These are phyloP conservation scores for Hydriomena furcata DNA, from an alignment of 2,888 invertebrate genomes.

Conservation along the genomic window DNA sequence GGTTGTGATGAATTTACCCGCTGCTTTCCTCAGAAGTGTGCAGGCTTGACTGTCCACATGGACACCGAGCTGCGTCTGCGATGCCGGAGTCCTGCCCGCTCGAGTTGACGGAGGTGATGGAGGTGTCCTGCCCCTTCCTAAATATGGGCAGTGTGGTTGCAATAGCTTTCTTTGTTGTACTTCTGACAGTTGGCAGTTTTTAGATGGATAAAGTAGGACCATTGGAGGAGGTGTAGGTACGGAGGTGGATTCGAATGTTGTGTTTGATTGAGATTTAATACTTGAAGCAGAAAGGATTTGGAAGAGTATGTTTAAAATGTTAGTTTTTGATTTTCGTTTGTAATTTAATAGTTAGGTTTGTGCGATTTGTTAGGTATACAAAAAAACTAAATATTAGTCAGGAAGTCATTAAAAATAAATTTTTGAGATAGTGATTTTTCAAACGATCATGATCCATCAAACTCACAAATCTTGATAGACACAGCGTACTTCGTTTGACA, in stretches of 20 bases:
- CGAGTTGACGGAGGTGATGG: constrained; percentile 91
- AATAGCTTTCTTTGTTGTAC: constrained; percentile 9
- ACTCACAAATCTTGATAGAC: constrained; percentile 2
- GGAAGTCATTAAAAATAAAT: neutral
- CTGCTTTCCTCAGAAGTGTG: constrained; percentile 88
- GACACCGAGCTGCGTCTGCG: constrained; percentile 82
- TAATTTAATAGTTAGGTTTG: neutral
- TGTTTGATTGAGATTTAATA: neutral
- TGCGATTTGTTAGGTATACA: constrained; percentile 7
- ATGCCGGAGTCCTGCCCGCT: constrained; percentile 93
- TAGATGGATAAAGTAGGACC: neutral
- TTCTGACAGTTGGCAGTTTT: neutral
- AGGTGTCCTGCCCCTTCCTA: constrained; percentile 86
- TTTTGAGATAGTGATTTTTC: neutral
- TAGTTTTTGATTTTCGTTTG: neutral
- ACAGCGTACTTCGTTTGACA: constrained; percentile 10
- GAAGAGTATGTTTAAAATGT: neutral
- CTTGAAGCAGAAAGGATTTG: neutral
- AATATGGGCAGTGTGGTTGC: constrained; percentile 30
- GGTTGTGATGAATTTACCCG: no score
- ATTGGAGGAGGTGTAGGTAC: neutral
- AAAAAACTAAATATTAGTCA: neutral
- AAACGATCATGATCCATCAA: neutral
- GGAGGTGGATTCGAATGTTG: neutral
- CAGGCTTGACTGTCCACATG: constrained; percentile 86